Base-by-base conservation (phyloP, 2,888 invertebrate genomes). In the Clusia tigrina region DNA sequence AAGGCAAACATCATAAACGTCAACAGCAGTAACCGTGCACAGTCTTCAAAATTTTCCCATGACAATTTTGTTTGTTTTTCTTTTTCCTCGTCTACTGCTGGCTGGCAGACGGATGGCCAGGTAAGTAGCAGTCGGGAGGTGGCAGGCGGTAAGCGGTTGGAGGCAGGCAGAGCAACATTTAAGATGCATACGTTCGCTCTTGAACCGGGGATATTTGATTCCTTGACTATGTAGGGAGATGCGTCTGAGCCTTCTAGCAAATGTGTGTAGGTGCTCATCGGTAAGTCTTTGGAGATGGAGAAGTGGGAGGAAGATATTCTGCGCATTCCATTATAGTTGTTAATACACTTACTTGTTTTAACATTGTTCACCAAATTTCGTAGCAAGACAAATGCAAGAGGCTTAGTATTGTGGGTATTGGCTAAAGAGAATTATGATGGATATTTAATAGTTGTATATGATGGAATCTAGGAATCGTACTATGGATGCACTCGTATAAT, bases 31-130 rank as follows among this genome's bases (percentile, higher is more conserved):
- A 58, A 32, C 26, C 37, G 37, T n/a, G n/a, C n/a, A n/a, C n/a
- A n/a, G n/a, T 37, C 46, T 46, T 42, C 54, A 77, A 76, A 74
- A 72, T 73, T 74, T 76, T 76, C 76, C 76, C 77, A 77, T 77
- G 76, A 77, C 77, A 76, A 73, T 73, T 76, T 71, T 76, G 77
- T 77, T 77, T 77, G 74, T 69, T 76, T 77, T 76, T 74, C 76
- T 48, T 2, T 18, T 12, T 32, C 6, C 12, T 48, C 20, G 5
- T 20, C 22, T 18, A 5, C 20, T 20, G 48, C 48, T 2, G 18
- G 48, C 48, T 6, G 20, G 42, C 42, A 42, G n/a, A 5, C 6
- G 42, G 6, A 32, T 9, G 12, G 6, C 6, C 32, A 32, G n/a
- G n/a, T n/a, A n/a, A n/a, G n/a, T n/a, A n/a, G n/a, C n/a, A n/a